Conservation (phyloP, 2,113 vertebrate species). For the Phaethornis superciliosus region DNA sequence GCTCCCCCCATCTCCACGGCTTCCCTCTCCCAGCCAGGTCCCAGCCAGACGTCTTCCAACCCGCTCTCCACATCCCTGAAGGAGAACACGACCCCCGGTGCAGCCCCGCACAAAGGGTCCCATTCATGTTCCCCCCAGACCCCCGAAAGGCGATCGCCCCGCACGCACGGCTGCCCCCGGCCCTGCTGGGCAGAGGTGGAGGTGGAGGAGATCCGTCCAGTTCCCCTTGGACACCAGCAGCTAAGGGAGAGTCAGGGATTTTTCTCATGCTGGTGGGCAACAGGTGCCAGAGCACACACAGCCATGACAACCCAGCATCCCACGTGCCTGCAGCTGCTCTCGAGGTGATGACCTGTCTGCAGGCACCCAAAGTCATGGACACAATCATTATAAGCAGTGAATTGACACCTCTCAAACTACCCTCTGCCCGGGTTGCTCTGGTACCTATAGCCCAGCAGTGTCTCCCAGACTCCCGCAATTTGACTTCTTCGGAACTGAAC, state of each 20-base stretch:
- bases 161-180: rapidly evolving
- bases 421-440: not conserved
- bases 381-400: rapidly evolving
- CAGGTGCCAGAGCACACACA: not conserved
- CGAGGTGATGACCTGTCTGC: rapidly evolving
- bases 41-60: not conserved
- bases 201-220: not conserved
- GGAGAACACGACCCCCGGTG: rapidly evolving
- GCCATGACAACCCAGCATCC: rapidly evolving
- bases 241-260: rapidly evolving
- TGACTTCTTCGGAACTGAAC: rapidly evolving
- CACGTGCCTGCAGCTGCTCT: not conserved
- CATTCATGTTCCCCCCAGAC: not conserved
- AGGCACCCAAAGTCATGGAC: rapidly evolving
- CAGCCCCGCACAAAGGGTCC: not conserved
- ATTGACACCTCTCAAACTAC: not conserved
- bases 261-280: not conserved
- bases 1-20: not conserved
- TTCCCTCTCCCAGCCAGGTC: not conserved
- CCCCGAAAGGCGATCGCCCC: rapidly evolving
- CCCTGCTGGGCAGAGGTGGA: rapidly evolving
- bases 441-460: not conserved
- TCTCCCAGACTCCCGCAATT: rapidly evolving
- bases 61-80: rapidly evolving
- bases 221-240: not conserved